A percentile compares a stretch with the other conserved stretches of the same genome.
Conservation (phyloP, 1,140 invertebrate species). For the Lordiphosa stackelbergi region DNA sequence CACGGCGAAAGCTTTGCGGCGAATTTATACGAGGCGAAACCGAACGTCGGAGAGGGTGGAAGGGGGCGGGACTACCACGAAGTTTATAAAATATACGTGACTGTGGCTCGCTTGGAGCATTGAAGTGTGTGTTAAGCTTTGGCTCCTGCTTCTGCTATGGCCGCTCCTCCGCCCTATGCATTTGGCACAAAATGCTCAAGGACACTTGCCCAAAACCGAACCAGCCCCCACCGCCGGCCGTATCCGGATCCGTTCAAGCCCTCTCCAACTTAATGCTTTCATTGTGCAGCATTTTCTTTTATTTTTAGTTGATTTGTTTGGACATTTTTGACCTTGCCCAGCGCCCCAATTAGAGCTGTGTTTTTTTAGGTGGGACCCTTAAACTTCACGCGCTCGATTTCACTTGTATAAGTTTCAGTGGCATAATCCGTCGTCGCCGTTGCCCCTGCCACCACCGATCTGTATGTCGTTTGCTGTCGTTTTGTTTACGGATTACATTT, state of each 20-base stretch:
- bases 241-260: slow-evolving; percentile 12
- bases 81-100: slow-evolving; percentile 72
- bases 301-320: slow-evolving; percentile 66
- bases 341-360: slow-evolving; percentile 53
- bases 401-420: slow-evolving; percentile 54
- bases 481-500: slow-evolving; percentile 59
- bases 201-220: slow-evolving; percentile 48
- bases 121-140: slow-evolving; percentile 71
- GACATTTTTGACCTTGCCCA: slow-evolving; percentile 59
- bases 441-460: neutral
- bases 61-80: slow-evolving; percentile 33
- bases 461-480: slow-evolving; percentile 14
- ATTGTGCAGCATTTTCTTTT: slow-evolving; percentile 66
- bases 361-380: slow-evolving; percentile 53
- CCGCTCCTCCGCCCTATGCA: slow-evolving; percentile 23
- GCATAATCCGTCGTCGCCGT: slow-evolving; percentile 42
- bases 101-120: slow-evolving; percentile 61
- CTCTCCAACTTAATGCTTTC: slow-evolving; percentile 54
- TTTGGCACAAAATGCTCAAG: slow-evolving; percentile 68
- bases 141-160: slow-evolving; percentile 3
- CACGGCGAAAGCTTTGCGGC: slow-evolving; percentile 24
- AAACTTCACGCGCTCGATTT: slow-evolving; percentile 66
- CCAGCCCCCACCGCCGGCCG: neutral
- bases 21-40: slow-evolving; percentile 29
- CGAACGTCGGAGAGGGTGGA: neutral